Percentiles rank a stretch among this genome's conserved stretches.
phyloP scores from a whole-genome alignment of 2,113 vertebrate genomes.

The Scomber japonicus region DNA sequence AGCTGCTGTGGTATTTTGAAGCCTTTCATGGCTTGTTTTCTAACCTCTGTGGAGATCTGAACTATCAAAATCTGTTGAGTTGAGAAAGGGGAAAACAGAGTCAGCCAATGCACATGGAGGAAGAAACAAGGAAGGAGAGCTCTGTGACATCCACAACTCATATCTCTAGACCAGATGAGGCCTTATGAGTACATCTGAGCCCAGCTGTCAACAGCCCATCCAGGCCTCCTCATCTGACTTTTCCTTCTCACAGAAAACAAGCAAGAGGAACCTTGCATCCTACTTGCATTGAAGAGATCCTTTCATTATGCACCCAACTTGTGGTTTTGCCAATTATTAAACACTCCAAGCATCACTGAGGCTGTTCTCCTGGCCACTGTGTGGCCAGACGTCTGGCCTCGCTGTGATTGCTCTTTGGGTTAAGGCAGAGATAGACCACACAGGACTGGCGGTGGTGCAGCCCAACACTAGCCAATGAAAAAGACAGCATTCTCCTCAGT shows the following conservation, averaged over 20 bases:
- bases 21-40: slow-evolving; percentile 52
- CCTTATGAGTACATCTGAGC: slow-evolving; percentile 49
- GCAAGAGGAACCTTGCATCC: slow-evolving; percentile 33
- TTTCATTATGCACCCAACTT: slow-evolving; percentile 70
- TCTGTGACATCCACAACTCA: slow-evolving; percentile 41
- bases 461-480: slow-evolving; percentile 61
- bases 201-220: slow-evolving; percentile 55
- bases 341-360: slow-evolving; percentile 55
- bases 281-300: slow-evolving; percentile 27
- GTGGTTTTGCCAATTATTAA: slow-evolving; percentile 73
- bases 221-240: slow-evolving; percentile 18
- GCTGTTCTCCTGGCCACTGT: slow-evolving; percentile 61
- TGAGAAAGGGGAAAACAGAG: slow-evolving; percentile 44
- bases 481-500: slow-evolving; percentile 66
- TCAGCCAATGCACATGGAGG: slow-evolving; percentile 46
- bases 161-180: slow-evolving; percentile 65
- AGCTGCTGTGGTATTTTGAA: slow-evolving; percentile 62
- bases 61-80: slow-evolving; percentile 52
- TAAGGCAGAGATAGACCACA: slow-evolving; percentile 78
- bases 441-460: slow-evolving; percentile 72
- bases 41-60: slow-evolving; percentile 52
- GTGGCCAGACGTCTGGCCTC: slow-evolving; percentile 70
- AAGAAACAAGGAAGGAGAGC: slow-evolving; percentile 31
- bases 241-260: slow-evolving; percentile 59
- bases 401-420: slow-evolving; percentile 66